These are phyloP conservation scores for Characodon lateralis DNA, from an alignment of 2,797 vertebrate species.

Conservation along the genomic window DNA sequence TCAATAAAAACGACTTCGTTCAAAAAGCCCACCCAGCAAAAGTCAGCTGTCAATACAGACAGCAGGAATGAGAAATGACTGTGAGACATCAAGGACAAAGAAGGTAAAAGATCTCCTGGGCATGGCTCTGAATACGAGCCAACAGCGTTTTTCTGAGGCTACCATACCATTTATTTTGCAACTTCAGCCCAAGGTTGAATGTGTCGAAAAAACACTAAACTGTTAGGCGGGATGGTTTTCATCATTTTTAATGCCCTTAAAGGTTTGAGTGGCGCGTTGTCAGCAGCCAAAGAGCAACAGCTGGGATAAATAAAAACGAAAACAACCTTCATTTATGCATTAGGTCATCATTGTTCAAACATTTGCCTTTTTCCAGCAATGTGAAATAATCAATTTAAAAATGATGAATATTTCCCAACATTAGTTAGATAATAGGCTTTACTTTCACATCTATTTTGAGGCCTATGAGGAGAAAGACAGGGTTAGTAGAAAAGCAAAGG, in stretches of 20 bases:
- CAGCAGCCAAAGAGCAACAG: background rate
- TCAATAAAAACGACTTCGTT: constrained; percentile 52
- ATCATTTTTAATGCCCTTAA: constrained; percentile 17
- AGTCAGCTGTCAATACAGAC: constrained; percentile 37
- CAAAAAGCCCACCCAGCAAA: constrained; percentile 33
- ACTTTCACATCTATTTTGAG: too few species aligned
- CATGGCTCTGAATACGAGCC: constrained; percentile 26
- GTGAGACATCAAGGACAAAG: constrained; percentile 55
- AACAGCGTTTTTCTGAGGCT: constrained; percentile 28
- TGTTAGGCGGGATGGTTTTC: constrained; percentile 30
- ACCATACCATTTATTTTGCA: constrained; percentile 18
- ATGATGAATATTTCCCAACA: too few species aligned
- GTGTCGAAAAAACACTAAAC: constrained; percentile 31
- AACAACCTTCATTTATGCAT: background rate
- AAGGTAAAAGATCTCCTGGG: constrained; percentile 27
- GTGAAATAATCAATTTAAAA: too few species aligned
- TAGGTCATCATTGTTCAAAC: background rate
- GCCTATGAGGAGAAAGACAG: too few species aligned
- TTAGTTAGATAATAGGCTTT: too few species aligned
- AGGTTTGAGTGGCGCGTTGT: constrained; percentile 17
- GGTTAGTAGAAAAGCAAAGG: too few species aligned
- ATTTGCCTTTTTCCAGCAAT: too few species aligned
- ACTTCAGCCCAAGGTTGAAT: constrained; percentile 39
- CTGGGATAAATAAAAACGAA: background rate
- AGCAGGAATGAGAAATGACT: constrained; percentile 49